Percentiles rank a stretch among this genome's conserved stretches.
phyloP scores from a whole-genome alignment of 2,113 vertebrate species.

The Campylomormyrus tamandua region DNA sequence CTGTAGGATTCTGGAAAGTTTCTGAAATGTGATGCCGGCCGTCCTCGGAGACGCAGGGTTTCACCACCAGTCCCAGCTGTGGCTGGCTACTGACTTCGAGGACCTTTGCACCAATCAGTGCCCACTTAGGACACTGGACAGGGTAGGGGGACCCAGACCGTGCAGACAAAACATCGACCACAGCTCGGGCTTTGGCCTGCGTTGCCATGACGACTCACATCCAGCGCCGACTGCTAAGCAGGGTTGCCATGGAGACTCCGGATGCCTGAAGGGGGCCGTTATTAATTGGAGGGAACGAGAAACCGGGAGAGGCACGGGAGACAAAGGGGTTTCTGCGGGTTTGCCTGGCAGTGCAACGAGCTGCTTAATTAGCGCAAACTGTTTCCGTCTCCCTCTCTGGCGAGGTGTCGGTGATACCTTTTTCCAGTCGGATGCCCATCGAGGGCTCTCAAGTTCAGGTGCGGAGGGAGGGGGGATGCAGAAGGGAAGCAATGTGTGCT shows the following conservation, averaged over 20 bases:
- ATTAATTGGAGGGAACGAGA: constrained; percentile 55
- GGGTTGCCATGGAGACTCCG: constrained; percentile 62
- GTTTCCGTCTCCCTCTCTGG: constrained; percentile 1
- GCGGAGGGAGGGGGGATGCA: background rate
- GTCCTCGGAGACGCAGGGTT: background rate
- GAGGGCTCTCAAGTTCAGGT: background rate
- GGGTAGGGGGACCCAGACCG: constrained; percentile 25
- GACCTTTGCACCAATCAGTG: background rate
- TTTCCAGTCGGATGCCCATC: background rate
- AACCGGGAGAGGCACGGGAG: constrained; percentile 33
- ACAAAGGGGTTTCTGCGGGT: constrained; percentile 12
- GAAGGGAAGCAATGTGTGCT: background rate
- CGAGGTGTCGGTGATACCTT: background rate
- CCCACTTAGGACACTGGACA: background rate
- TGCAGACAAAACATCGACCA: constrained; percentile 36
- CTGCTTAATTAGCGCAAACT: constrained; percentile 18
- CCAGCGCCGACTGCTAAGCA: constrained; percentile 51
- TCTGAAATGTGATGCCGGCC: background rate
- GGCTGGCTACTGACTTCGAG: background rate
- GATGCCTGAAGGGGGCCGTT: constrained; percentile 57
- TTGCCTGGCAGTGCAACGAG: constrained; percentile 6
- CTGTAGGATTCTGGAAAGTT: background rate
- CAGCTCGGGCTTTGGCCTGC: constrained; percentile 15
- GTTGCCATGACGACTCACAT: constrained; percentile 54
- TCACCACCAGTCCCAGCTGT: background rate